Percentiles rank a stretch among this genome's conserved stretches.
Conservation (phyloP, 2,888 invertebrate genomes). For the Leptopilina myrica region DNA sequence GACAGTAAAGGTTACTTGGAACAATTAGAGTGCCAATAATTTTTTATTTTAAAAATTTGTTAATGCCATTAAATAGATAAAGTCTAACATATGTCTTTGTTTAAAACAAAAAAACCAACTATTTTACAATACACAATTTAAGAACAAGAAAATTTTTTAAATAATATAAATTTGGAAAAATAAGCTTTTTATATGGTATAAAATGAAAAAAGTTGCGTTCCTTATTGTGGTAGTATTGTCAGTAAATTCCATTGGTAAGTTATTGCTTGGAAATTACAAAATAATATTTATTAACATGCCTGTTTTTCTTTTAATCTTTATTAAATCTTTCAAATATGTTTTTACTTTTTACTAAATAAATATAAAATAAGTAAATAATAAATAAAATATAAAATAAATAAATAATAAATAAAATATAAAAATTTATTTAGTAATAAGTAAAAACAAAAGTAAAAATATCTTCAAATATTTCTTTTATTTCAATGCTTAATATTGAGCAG, state of each 20-base stretch:
- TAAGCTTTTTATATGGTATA: background rate
- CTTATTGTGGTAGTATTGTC: background rate
- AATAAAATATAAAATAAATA: no score
- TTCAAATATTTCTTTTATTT: no score
- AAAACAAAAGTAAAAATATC: no score
- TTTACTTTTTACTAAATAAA: no score
- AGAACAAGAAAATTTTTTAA: background rate
- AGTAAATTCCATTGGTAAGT: background rate
- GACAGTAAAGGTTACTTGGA: background rate
- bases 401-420: no score
- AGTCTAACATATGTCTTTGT: background rate
- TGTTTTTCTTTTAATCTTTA: no score
- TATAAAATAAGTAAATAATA: no score
- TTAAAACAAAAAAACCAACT: background rate
- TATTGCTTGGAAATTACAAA: no score
- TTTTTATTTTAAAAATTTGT: constrained; percentile 4
- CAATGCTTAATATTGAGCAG: no score
- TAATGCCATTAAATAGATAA: constrained; percentile 4
- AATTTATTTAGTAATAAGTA: no score
- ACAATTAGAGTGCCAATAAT: constrained; percentile 1
- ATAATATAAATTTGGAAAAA: background rate
- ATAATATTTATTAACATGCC: no score
- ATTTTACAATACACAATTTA: background rate
- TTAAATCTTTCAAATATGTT: no score
- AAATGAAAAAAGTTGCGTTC: background rate